Conservation (phyloP, 2,113 vertebrate species). For the Odocoileus virginianus region DNA sequence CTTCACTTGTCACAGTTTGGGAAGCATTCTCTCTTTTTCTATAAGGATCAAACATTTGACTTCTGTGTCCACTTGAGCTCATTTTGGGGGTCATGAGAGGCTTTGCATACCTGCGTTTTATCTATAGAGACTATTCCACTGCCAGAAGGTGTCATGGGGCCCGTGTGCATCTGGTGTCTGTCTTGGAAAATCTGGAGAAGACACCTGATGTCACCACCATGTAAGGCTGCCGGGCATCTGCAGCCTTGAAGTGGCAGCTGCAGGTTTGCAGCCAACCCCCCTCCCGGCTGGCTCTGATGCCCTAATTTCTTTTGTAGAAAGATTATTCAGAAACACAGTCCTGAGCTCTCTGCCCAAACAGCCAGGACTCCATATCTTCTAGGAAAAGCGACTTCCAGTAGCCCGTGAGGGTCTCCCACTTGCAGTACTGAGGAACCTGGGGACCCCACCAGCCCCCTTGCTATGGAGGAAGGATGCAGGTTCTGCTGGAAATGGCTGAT, state of each 20-base stretch:
- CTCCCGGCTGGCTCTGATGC: background rate
- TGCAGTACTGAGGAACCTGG: background rate
- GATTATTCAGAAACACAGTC: background rate
- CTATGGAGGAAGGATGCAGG: background rate
- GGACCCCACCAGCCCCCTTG: background rate
- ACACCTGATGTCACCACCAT: background rate
- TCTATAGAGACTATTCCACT: background rate
- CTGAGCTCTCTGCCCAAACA: background rate
- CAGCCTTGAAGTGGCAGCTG: accelerated
- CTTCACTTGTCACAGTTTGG: background rate
- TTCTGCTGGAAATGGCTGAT: background rate
- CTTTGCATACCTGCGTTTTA: background rate
- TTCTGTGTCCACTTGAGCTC: background rate
- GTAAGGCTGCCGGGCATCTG: accelerated
- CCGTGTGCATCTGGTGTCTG: background rate
- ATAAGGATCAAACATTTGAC: background rate
- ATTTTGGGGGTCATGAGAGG: background rate
- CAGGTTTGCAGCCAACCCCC: no score
- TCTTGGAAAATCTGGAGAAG: background rate
- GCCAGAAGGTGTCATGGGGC: accelerated
- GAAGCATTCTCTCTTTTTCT: background rate
- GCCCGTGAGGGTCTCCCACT: background rate
- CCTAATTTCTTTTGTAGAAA: background rate
- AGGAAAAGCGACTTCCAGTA: background rate
- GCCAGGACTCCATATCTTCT: background rate